Evolutionary conservation across 1,140 invertebrate genomes (phyloP), one percentile per base, ranked within the genome.

Genomic region (Lethocerus indicus): DNA sequence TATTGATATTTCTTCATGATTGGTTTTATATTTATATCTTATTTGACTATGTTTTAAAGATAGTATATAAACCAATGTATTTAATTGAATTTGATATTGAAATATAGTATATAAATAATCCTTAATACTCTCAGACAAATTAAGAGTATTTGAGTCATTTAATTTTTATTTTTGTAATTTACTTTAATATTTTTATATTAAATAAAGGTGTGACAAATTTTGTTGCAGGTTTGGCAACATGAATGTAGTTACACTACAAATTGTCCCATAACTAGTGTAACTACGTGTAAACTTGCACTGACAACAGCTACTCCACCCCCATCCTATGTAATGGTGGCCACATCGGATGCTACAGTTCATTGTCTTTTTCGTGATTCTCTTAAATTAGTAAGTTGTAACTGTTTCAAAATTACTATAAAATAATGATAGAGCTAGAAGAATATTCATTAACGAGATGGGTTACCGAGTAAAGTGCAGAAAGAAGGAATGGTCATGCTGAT

Each of bases 321-420:
- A 4, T 75, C 73, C 53, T 78, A 76, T 54, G 66, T 88, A 42
- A 72, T 83, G 39, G 73, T 83, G 35, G 72, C 83, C 12, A 75
- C 83, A 57, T 69, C 74, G 26, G 84, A 89, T 62, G 81, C 82
- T 41, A 76, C 75, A 0, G 73, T 89, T 2, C 80, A 81, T 58
- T 81, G 81, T 59, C 65, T 86, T n/a, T 78, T 75, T 60, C 64
- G 78, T 49, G 79, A 87, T 57, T 79, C 74, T 20, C 66, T 87
- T 4, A 85, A 87, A 65, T 74, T 79, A 55, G 69, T 82, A 20
- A 49, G 21, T 45, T n/a, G n/a, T n/a, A n/a, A n/a, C n/a, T n/a
- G n/a, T n/a, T n/a, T n/a, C n/a, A n/a, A n/a, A n/a, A n/a, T n/a
- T n/a, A n/a, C n/a, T n/a, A n/a, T n/a, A n/a, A n/a, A n/a, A n/a